Evolutionary conservation across 2,113 vertebrate genomes (phyloP).

Genomic region (Siniperca knerii): DNA sequence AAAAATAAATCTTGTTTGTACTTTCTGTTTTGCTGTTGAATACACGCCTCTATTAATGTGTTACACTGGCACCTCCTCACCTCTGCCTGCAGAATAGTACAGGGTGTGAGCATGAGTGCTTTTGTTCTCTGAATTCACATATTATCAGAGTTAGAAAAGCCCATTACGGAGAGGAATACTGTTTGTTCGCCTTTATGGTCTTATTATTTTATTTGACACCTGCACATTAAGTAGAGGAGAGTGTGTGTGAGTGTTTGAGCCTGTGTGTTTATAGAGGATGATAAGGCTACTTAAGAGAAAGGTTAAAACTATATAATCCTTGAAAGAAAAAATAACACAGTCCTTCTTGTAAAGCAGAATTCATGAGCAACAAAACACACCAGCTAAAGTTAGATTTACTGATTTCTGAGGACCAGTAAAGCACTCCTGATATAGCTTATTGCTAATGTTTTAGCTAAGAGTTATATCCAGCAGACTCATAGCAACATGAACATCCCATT

Average conservation of each 20-base stretch:
- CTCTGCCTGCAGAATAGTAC: slow-evolving; percentile 15
- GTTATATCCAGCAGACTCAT: neutral
- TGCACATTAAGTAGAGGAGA: neutral
- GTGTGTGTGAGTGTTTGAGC: neutral
- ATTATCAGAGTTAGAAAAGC: neutral
- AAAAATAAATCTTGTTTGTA: neutral
- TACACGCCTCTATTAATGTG: neutral
- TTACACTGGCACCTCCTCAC: neutral
- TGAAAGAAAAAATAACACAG: neutral
- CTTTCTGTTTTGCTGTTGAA: neutral
- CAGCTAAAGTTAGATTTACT: neutral
- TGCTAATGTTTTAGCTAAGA: neutral
- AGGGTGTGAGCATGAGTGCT: neutral
- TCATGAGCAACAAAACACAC: neutral
- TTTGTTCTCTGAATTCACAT: slow-evolving; percentile 9
- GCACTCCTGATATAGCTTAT: neutral
- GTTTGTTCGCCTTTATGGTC: neutral
- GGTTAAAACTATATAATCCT: neutral
- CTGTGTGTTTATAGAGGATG: neutral
- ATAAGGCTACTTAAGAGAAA: neutral
- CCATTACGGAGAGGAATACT: neutral
- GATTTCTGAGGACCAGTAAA: neutral
- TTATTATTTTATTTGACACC: neutral
- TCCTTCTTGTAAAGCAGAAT: neutral
- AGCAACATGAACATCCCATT: no score